phyloP scores from a whole-genome alignment of 2,888 invertebrate species.

The Caenorhabditis uteleia region DNA sequence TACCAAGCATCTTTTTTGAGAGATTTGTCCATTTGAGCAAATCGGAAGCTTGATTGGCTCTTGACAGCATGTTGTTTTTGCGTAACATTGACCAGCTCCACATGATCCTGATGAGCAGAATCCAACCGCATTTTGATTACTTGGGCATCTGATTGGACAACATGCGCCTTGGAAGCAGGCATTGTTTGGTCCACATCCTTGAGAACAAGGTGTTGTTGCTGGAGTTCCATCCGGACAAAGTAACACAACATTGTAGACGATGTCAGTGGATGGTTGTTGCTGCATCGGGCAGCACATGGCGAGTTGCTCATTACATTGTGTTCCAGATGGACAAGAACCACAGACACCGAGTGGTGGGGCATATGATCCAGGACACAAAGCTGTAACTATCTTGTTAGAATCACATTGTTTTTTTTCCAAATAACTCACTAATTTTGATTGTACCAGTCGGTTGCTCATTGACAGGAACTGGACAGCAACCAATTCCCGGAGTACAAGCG shows the following conservation, averaged over 20 bases:
- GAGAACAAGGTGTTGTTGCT: constrained; percentile 44
- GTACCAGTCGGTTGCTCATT: constrained; percentile 37
- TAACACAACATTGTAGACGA: constrained; percentile 49
- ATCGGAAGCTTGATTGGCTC: constrained; percentile 37
- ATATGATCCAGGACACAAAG: constrained; percentile 51
- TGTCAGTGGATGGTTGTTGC: constrained; percentile 44
- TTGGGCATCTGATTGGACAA: constrained; percentile 63
- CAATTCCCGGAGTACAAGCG: constrained; percentile 53
- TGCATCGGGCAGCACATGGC: constrained; percentile 49
- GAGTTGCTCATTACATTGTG: constrained; percentile 41
- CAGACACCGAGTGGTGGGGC: constrained; percentile 50
- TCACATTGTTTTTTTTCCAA: not conserved
- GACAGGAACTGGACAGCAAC: constrained; percentile 54
- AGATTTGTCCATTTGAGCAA: constrained; percentile 30
- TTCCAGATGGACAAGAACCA: constrained; percentile 43
- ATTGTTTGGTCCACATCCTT: constrained; percentile 48
- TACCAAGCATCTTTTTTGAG: constrained; percentile 30
- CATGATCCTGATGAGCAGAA: constrained; percentile 53
- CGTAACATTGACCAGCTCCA: constrained; percentile 44
- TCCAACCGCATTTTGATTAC: constrained; percentile 48
- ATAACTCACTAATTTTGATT: constrained; percentile 47
- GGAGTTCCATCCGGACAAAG: constrained; percentile 57
- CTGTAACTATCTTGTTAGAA: too few relatives aligned
- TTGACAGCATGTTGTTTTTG: constrained; percentile 58
- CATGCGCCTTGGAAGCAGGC: constrained; percentile 64